phyloP scores from a whole-genome alignment of 2,797 vertebrate species.

The Arctocebus calabarensis region DNA sequence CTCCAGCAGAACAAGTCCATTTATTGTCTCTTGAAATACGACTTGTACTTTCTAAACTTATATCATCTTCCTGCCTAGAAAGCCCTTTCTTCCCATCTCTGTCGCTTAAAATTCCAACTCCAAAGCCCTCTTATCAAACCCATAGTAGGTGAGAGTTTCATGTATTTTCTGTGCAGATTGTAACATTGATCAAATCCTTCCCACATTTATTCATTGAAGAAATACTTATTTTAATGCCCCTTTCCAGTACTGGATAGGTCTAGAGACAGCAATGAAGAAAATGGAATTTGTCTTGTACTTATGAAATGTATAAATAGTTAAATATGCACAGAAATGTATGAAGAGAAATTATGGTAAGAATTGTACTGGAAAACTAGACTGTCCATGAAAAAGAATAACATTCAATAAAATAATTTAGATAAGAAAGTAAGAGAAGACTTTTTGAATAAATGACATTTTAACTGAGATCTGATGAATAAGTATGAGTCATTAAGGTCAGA shows the following conservation, averaged over 20 bases:
- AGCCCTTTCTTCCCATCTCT: not conserved
- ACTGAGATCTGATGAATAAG: not conserved
- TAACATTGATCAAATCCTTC: not conserved
- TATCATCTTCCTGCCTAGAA: not conserved
- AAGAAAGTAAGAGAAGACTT: not conserved
- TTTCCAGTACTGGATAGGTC: not conserved
- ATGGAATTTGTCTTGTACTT: not conserved
- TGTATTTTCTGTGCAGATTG: not conserved
- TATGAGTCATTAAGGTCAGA: not conserved
- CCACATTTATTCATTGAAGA: slow-evolving; percentile 15
- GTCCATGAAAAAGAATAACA: not conserved
- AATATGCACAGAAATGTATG: not conserved
- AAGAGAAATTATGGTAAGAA: not conserved
- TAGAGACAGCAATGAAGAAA: not conserved
- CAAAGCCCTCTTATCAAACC: not conserved
- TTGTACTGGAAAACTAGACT: not conserved
- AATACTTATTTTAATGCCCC: not conserved
- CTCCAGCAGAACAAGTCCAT: not conserved
- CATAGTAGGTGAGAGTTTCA: not conserved
- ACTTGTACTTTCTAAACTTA: not conserved
- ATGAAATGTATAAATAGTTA: not conserved
- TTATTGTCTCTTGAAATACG: not conserved
- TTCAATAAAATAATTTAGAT: slow-evolving; percentile 43
- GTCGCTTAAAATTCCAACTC: slow-evolving; percentile 35
- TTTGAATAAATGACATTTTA: not conserved